These are phyloP conservation scores for Hormaphis cornu DNA, from an alignment of 1,140 invertebrate genomes.

Conservation along the genomic window DNA sequence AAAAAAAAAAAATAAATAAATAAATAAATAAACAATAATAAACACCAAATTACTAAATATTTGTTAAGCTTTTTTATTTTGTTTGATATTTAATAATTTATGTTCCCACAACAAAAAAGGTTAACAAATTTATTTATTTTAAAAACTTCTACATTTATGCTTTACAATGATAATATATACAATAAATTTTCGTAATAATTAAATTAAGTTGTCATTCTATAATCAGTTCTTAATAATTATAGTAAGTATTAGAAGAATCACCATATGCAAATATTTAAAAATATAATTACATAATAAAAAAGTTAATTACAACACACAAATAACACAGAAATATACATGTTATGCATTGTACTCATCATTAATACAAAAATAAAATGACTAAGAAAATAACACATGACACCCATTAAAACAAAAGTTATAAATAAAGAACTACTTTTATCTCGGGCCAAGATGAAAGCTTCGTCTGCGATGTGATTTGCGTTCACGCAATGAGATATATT, in stretches of 20 bases:
- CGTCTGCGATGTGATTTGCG: slow-evolving; percentile 51
- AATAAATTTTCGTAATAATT: no score
- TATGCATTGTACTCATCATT: not conserved
- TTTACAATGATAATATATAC: no score
- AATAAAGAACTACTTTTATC: slow-evolving; percentile 34
- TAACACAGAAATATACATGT: not conserved
- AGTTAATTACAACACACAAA: slow-evolving; percentile 25
- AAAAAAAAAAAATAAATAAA: no score
- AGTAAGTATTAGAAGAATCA: not conserved
- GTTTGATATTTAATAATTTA: no score
- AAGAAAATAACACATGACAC: not conserved
- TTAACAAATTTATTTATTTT: no score
- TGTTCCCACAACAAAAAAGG: no score
- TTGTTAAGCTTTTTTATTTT: no score
- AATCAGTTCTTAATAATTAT: not conserved
- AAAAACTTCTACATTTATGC: no score
- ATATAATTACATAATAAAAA: not conserved
- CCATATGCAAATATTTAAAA: not conserved
- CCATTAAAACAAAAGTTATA: not conserved
- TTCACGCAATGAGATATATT: slow-evolving; percentile 57
- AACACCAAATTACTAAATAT: no score
- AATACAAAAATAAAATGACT: not conserved
- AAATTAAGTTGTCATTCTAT: not conserved
- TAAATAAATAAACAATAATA: no score
- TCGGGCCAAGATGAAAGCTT: slow-evolving; percentile 46